Evolutionary conservation across 2,888 invertebrate genomes (phyloP).

Genomic region (Heliconius hortense): DNA sequence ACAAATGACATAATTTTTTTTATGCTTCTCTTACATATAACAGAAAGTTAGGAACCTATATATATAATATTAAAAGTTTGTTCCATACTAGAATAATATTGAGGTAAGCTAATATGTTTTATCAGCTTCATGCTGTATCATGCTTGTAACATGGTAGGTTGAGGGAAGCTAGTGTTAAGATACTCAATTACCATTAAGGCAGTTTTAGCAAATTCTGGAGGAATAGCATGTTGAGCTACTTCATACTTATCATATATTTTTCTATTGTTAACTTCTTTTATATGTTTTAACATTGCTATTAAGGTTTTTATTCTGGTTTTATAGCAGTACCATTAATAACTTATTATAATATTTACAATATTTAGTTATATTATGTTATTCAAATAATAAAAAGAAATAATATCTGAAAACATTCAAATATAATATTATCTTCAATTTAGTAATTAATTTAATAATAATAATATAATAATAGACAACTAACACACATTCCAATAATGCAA

Average conservation of each 20-base stretch:
- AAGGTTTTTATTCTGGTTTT: background rate
- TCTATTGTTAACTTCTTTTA: background rate
- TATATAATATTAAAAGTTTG: too few relatives aligned
- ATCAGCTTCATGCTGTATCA: too few relatives aligned
- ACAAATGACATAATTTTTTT: background rate
- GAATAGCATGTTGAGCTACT: too few relatives aligned
- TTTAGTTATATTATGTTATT: background rate
- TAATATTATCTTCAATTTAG: background rate
- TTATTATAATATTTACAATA: background rate
- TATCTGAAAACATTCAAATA: background rate
- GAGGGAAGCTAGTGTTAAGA: too few relatives aligned
- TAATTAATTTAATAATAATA: background rate
- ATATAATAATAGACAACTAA: background rate
- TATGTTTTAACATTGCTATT: background rate
- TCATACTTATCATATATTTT: too few relatives aligned
- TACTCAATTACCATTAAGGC: too few relatives aligned
- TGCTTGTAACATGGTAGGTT: too few relatives aligned
- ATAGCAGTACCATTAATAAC: background rate
- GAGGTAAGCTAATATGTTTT: too few relatives aligned
- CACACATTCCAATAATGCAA: slow-evolving; percentile 8
- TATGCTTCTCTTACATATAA: background rate
- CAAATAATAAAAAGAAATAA: background rate
- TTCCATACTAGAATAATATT: too few relatives aligned
- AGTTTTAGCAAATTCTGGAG: too few relatives aligned
- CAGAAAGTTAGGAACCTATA: background rate